Evolutionary conservation across 1,140 invertebrate genomes (phyloP).

Genomic region (Drosophila kurseongensis): DNA sequence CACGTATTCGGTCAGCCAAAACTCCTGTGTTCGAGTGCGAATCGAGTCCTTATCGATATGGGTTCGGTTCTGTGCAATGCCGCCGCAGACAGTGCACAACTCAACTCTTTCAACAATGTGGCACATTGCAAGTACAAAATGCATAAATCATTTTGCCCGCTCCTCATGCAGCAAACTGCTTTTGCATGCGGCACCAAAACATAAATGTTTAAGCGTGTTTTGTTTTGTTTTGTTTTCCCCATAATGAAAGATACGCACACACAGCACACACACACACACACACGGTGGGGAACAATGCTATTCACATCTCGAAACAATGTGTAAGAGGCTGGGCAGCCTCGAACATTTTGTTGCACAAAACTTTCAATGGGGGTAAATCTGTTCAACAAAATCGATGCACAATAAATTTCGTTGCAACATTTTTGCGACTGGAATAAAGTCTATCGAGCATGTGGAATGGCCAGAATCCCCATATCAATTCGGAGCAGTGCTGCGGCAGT

Average conservation of each 20-base stretch:
- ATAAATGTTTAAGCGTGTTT: conserved; percentile 73
- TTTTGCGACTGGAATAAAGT: conserved; percentile 55
- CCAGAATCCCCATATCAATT: conserved; percentile 39
- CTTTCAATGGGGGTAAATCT: conserved; percentile 50
- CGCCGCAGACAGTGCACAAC: conserved; percentile 39
- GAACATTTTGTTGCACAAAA: conserved; percentile 62
- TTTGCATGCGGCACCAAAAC: conserved; percentile 49
- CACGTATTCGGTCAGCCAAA: conserved; percentile 38
- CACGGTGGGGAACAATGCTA: conserved; percentile 23
- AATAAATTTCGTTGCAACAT: conserved; percentile 71
- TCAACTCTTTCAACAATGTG: conserved; percentile 68
- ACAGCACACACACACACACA: conserved; percentile 25
- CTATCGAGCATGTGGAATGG: conserved; percentile 53
- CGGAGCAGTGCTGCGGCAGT: conserved; percentile 25
- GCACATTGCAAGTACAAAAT: conserved; percentile 65
- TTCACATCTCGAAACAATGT: conserved; percentile 60
- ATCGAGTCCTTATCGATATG: conserved; percentile 17
- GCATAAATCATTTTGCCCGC: conserved; percentile 67
- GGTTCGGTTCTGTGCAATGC: conserved; percentile 3
- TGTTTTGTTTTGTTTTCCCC: conserved; percentile 50
- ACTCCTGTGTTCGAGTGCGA: conserved; percentile 5
- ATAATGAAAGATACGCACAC: conserved; percentile 49
- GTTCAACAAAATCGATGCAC: conserved; percentile 64
- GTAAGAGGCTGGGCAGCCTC: conserved; percentile 42
- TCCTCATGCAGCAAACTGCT: conserved; percentile 47